Evolutionary conservation across 1,140 invertebrate species (phyloP).

Genomic region (Drosophila seguyi): DNA sequence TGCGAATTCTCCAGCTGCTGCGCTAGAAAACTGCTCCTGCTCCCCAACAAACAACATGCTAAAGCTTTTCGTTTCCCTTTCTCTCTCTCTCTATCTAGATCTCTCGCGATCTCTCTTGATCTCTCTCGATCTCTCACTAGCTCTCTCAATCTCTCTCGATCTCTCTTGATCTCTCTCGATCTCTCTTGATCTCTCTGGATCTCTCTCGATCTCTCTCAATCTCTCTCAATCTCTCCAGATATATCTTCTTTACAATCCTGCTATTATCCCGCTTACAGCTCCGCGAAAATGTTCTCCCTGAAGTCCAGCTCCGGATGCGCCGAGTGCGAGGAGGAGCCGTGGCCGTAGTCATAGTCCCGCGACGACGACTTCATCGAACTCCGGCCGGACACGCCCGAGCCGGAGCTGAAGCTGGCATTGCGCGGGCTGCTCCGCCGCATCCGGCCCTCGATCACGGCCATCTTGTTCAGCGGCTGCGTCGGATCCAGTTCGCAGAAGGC

Average conservation of each 20-base stretch:
- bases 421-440: slow-evolving; percentile 78
- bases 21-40: slow-evolving; percentile 2
- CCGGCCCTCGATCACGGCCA: slow-evolving; percentile 80
- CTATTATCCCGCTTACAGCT: slow-evolving; percentile 57
- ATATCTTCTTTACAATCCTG: not conserved
- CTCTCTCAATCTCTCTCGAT: not conserved
- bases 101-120: not conserved
- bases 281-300: slow-evolving; percentile 83
- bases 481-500: slow-evolving; percentile 82
- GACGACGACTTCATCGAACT: slow-evolving; percentile 80
- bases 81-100: not conserved
- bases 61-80: slow-evolving; percentile 55
- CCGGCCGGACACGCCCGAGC: slow-evolving; percentile 73
- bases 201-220: not conserved
- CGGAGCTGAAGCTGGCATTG: slow-evolving; percentile 73
- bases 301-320: slow-evolving; percentile 82
- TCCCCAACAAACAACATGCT: slow-evolving; percentile 29
- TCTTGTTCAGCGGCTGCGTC: slow-evolving; percentile 80
- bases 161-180: not conserved
- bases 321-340: slow-evolving; percentile 74
- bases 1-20: slow-evolving; percentile 7
- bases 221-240: not conserved
- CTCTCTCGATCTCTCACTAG: not conserved
- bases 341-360: slow-evolving; percentile 76
- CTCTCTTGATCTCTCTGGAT: not conserved